phyloP scores from a whole-genome alignment of 1,140 invertebrate species.

The Drosophila parvula region DNA sequence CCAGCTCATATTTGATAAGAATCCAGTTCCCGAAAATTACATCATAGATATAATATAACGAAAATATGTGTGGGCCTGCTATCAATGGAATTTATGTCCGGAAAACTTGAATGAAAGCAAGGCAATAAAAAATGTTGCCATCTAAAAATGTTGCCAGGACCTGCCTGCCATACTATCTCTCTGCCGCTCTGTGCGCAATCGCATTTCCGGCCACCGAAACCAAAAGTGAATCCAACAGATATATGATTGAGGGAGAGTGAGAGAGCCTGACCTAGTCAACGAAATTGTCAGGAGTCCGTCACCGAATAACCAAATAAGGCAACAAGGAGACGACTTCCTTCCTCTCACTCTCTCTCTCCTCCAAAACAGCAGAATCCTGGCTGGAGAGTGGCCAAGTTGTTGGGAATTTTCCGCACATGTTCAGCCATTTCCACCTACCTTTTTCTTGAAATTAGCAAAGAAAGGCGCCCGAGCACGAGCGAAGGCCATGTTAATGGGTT shows the following conservation, averaged over 20 bases:
- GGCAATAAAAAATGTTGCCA: conserved; percentile 41
- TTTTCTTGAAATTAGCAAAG: conserved; percentile 27
- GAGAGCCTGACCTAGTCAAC: conserved; percentile 79
- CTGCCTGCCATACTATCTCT: not conserved
- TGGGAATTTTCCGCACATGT: conserved; percentile 17
- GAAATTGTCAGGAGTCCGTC: conserved; percentile 45
- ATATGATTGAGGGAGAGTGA: conserved; percentile 6
- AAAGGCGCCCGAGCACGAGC: not conserved
- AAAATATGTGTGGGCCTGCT: not conserved
- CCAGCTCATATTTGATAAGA: not conserved
- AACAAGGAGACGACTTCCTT: conserved; percentile 40
- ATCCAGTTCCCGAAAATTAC: conserved; percentile 7
- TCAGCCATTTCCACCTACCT: conserved; percentile 15
- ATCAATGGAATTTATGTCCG: not conserved
- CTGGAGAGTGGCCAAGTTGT: conserved; percentile 19
- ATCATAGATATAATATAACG: not conserved
- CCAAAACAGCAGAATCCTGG: conserved; percentile 23
- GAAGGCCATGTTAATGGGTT: conserved; percentile 12
- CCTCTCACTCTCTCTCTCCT: conserved; percentile 21
- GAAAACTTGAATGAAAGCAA: not conserved
- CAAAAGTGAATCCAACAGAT: conserved; percentile 57
- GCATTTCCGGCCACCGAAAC: conserved; percentile 39
- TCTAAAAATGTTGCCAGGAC: conserved; percentile 62
- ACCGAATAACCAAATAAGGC: conserved; percentile 71
- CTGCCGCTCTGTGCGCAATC: conserved; percentile 55